phyloP scores from a whole-genome alignment of 1,140 invertebrate genomes.

The Drosophila orena region DNA sequence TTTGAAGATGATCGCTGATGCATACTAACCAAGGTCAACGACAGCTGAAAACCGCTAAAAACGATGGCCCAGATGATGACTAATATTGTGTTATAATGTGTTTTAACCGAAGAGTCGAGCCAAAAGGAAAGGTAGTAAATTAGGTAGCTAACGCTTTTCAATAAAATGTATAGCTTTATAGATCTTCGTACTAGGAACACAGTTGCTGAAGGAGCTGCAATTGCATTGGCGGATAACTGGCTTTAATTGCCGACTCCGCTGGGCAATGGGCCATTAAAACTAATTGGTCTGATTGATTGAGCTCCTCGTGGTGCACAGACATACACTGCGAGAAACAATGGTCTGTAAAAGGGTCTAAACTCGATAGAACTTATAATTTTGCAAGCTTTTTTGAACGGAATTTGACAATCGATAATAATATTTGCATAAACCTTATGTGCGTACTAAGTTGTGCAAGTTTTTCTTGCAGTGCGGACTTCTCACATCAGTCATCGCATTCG shows the following conservation, averaged over 20 bases:
- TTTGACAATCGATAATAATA: too few relatives aligned
- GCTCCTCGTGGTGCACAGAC: not conserved
- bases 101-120: too few relatives aligned
- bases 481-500: conserved; percentile 4
- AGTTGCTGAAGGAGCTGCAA: not conserved
- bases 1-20: conserved; percentile 16
- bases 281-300: conserved; percentile 4
- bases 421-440: too few relatives aligned
- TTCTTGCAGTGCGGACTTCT: conserved; percentile 3
- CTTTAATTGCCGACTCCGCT: conserved; percentile 2
- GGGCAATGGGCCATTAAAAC: conserved; percentile 3
- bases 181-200: not conserved
- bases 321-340: too few relatives aligned
- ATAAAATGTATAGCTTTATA: not conserved
- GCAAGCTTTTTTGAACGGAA: too few relatives aligned
- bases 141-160: too few relatives aligned
- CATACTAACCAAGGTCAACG: conserved; percentile 5
- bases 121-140: too few relatives aligned
- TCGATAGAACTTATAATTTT: too few relatives aligned
- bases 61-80: not conserved
- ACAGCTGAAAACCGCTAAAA: not conserved
- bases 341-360: too few relatives aligned
- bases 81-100: not conserved
- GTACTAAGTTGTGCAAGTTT: not conserved
- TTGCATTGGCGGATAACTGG: not conserved